A percentile compares a stretch with the other conserved stretches of the same genome.
Evolutionary conservation across 2,888 invertebrate species (phyloP).

Genomic region (Eudasyphora cyanicolor): DNA sequence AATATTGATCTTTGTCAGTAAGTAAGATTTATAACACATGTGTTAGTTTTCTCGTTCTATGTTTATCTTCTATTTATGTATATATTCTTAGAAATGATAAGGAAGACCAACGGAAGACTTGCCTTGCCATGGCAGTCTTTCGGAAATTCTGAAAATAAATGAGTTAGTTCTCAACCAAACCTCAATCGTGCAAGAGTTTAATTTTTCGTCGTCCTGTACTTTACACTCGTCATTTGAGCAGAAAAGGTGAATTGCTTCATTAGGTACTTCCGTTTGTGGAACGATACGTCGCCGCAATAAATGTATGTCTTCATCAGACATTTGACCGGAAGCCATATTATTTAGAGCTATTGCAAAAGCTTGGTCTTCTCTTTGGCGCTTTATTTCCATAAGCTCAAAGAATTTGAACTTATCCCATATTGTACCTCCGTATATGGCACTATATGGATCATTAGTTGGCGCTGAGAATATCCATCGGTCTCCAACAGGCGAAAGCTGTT

Average conservation of each 20-base stretch:
- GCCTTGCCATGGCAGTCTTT: no score
- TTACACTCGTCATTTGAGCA: not conserved
- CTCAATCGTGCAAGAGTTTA: no score
- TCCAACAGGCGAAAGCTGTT: not conserved
- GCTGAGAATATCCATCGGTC: not conserved
- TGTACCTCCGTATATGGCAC: not conserved
- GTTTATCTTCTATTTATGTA: no score
- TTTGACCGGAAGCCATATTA: not conserved
- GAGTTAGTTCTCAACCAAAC: no score
- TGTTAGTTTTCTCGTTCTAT: no score
- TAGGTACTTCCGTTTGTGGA: not conserved
- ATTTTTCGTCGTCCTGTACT: no score
- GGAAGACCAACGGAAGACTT: no score
- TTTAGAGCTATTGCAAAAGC: not conserved
- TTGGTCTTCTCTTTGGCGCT: constrained; percentile 5
- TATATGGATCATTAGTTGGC: not conserved
- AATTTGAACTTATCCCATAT: constrained; percentile 4
- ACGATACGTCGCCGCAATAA: not conserved
- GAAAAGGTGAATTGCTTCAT: not conserved
- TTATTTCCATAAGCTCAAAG: not conserved
- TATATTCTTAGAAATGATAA: no score
- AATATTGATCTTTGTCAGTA: no score
- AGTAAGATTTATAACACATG: no score
- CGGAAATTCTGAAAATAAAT: no score
- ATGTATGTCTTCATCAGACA: not conserved